Evolutionary conservation across 2,888 invertebrate genomes (phyloP).

Genomic region (Cyclophora punctaria): DNA sequence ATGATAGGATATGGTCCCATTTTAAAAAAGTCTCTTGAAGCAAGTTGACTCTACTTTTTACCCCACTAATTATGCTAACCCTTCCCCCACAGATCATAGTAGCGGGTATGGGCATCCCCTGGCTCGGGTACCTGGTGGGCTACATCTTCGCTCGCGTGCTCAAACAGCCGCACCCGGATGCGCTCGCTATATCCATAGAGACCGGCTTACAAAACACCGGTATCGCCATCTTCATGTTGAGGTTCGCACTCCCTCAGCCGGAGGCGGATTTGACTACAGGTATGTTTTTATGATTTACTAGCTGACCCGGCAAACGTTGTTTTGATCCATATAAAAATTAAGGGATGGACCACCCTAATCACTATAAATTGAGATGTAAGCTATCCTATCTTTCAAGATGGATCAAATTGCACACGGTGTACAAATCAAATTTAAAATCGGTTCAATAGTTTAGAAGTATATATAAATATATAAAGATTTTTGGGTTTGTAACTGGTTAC

Average conservation of each 20-base stretch:
- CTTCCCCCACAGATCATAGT: constrained; percentile 78
- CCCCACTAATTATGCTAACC: no score
- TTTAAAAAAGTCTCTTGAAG: not conserved
- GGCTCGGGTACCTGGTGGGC: constrained; percentile 85
- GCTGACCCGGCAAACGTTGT: no score
- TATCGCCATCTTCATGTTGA: constrained; percentile 89
- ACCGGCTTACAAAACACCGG: constrained; percentile 96
- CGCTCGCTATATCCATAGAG: constrained; percentile 93
- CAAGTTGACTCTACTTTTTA: no score
- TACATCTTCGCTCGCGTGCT: constrained; percentile 76
- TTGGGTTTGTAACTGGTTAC: not conserved
- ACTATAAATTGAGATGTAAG: no score
- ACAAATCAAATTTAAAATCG: no score
- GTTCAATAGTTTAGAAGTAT: no score
- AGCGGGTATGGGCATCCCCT: constrained; percentile 87
- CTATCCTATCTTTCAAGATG: no score
- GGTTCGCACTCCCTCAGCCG: constrained; percentile 87
- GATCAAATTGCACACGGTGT: no score
- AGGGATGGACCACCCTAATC: no score
- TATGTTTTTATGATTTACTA: constrained; percentile 28
- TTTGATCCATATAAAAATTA: no score
- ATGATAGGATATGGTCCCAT: no score
- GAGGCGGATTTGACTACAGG: constrained; percentile 91
- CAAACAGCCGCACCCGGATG: constrained; percentile 78
- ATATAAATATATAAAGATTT: not conserved